Evolutionary conservation across 2,113 vertebrate species (phyloP), one percentile per base, ranked within the genome.

Genomic region (Boulengeromyrus knoepffleri): DNA sequence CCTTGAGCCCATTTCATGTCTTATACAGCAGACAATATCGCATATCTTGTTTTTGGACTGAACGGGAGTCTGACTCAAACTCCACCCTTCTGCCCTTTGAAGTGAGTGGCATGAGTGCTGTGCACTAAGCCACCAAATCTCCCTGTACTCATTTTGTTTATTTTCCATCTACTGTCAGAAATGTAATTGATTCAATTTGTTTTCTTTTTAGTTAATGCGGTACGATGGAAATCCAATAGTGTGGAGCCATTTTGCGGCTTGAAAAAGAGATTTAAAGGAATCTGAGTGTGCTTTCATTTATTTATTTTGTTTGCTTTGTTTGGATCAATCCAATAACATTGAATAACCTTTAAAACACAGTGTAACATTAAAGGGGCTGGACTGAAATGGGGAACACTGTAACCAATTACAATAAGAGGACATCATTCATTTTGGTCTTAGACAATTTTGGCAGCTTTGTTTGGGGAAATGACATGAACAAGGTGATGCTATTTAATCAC

Each of bases 291-390:
- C 19, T 88, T 88, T 88, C 27, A 88, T 10, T 10, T 10, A 36
- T 88, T 88, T 56, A 88, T 39, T 56, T 80, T 42, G 74, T 80
- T 80, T 8, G 39, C 74, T 56, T 88, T 88, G 15, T 92, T 91
- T 94, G 91, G 94, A 93, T 92, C 94, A 91, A 94, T 94, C 92
- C 93, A 80, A 7, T 36, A 95, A 94, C 92, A 95, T 93, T 90
- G 94, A 95, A 95, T 95, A 94, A 93, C 91, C 93, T 92, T 93
- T 94, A 92, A 93, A 94, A 96, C 94, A 95, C 94, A 91, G 91
- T 90, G 91, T 94, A 91, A 95, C 95, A 94, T 93, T 93, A 92
- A 95, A 91, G 89, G 94, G 93, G 91, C 90, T 90, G 94, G 92
- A 91, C 92, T 93, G 92, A 93, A 94, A 94, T 94, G 92, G 93